A percentile compares a stretch with the other conserved stretches of the same genome.
These are phyloP conservation scores for Aplodontia rufa DNA, from an alignment of 2,113 vertebrate genomes.

Conservation along the genomic window DNA sequence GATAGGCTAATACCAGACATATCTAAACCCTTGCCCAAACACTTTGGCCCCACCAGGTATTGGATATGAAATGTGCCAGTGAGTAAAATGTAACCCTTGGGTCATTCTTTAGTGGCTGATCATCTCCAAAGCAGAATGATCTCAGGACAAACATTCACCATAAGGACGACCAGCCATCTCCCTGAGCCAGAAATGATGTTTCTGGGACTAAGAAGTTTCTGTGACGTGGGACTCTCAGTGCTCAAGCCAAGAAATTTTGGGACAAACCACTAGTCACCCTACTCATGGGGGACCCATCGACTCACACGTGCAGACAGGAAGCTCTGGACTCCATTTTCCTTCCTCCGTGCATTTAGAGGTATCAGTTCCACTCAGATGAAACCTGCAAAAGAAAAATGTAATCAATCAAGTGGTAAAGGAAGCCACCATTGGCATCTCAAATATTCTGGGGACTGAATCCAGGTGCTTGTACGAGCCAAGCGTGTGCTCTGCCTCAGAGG, in stretches of 20 bases:
- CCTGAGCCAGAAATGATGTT: background rate
- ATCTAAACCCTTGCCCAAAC: background rate
- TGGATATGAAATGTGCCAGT: background rate
- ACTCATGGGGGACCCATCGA: background rate
- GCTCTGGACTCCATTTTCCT: constrained; percentile 86
- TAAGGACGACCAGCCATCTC: background rate
- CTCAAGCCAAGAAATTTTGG: background rate
- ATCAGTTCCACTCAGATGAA: constrained; percentile 84
- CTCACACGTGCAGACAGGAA: constrained; percentile 89
- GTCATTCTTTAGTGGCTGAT: background rate
- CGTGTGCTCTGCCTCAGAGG: background rate
- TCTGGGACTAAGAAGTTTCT: background rate
- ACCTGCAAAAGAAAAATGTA: constrained; percentile 82
- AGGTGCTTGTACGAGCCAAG: background rate
- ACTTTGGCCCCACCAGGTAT: background rate
- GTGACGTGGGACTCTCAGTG: background rate
- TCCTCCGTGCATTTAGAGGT: constrained; percentile 85
- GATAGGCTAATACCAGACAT: background rate
- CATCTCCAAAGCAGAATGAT: background rate
- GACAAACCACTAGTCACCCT: background rate
- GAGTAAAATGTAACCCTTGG: background rate
- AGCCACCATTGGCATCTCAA: background rate
- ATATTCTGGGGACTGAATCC: background rate
- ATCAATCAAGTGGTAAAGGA: background rate
- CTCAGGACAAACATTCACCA: background rate